Conservation (phyloP, 2,113 vertebrate species). For the Prunella fulvescens region DNA sequence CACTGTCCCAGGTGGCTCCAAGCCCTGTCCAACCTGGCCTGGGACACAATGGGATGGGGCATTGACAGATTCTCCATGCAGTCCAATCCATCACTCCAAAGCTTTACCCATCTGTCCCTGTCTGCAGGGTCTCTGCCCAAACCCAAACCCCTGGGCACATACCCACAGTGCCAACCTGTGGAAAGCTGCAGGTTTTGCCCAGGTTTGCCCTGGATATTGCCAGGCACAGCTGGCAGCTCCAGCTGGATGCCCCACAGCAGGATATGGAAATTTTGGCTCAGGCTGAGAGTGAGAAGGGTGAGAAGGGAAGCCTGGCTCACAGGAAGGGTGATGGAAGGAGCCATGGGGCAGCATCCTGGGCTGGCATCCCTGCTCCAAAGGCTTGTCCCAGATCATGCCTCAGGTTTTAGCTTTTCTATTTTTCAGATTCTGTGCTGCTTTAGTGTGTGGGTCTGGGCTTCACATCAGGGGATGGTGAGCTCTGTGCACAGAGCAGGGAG, state of each 20-base stretch:
- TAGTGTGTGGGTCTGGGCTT: neutral
- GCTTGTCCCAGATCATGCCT: neutral
- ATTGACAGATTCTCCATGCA: accelerated
- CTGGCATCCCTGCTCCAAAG: neutral
- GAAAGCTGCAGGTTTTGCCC: neutral
- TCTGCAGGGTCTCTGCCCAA: neutral
- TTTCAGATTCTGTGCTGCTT: neutral
- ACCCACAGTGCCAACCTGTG: neutral
- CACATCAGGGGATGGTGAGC: neutral
- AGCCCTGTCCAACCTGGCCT: neutral
- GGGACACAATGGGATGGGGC: neutral
- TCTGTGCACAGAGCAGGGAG: neutral
- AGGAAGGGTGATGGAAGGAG: neutral
- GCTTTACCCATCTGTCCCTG: neutral
- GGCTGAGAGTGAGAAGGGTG: accelerated
- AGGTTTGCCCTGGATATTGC: neutral
- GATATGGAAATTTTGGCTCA: neutral
- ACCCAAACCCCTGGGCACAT: accelerated
- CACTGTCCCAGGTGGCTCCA: neutral
- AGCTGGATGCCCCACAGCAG: neutral
- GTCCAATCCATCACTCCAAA: neutral
- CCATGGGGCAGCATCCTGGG: accelerated
- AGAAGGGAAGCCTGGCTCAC: neutral
- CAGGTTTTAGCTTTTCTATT: neutral
- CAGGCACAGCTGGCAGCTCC: neutral